These are phyloP conservation scores for Upupa epops DNA, from an alignment of 2,113 vertebrate genomes.

Conservation along the genomic window DNA sequence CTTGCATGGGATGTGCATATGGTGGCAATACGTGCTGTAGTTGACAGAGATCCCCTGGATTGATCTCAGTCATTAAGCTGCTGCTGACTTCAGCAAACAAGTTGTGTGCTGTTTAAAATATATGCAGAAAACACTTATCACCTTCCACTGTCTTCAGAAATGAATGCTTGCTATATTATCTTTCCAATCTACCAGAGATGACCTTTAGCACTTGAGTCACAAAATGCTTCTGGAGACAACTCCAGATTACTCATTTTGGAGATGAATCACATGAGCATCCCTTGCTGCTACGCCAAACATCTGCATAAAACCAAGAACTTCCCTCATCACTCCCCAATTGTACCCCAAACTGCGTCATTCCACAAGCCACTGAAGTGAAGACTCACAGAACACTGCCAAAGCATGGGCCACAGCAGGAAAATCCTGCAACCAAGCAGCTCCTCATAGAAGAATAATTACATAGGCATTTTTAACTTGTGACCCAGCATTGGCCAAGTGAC, in stretches of 20 bases:
- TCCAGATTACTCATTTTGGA: not conserved
- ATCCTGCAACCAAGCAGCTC: not conserved
- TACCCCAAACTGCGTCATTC: not conserved
- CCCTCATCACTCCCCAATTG: not conserved
- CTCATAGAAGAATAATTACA: not conserved
- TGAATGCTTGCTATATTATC: not conserved
- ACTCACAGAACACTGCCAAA: not conserved
- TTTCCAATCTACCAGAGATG: not conserved
- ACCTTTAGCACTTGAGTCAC: not conserved
- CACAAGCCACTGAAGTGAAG: not conserved
- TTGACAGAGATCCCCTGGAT: not conserved
- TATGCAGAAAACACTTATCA: not conserved
- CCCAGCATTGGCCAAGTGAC: not conserved
- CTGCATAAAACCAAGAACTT: not conserved
- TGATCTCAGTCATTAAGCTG: conserved; percentile 28
- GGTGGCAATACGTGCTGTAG: not conserved
- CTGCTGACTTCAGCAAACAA: conserved; percentile 24
- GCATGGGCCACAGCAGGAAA: not conserved
- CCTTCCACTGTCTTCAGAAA: not conserved
- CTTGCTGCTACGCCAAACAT: not conserved
- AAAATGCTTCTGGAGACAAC: not conserved
- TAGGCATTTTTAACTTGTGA: not conserved
- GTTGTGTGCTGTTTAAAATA: not conserved
- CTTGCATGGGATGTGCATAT: not conserved
- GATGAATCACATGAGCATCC: not conserved